Evolutionary conservation across 1,140 invertebrate genomes (phyloP), one percentile per base, ranked within the genome.

Genomic region (Bradynema listronoti): DNA sequence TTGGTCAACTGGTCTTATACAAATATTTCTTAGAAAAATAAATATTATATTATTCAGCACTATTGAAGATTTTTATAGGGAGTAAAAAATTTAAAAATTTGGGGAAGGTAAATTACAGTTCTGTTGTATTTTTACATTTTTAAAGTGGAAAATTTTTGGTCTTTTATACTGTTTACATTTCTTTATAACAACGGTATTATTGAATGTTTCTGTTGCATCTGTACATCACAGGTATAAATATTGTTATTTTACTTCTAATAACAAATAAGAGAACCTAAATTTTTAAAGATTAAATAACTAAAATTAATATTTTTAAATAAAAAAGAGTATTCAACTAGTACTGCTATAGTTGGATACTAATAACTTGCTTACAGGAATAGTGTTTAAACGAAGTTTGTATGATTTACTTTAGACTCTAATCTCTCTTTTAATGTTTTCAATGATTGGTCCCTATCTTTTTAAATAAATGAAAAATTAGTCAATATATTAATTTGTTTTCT

Each of bases 141-240:
- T 57, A 49, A 7, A 36, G 51, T 14, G 51, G 16, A 39, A 34
- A 27, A 43, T 33, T 69, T 32, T 46, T 69, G 16, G 36, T 54
- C n/a, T 27, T 68, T 5, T 69, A 69, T 47, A 25, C 69, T n/a
- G 29, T 69, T 19, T 71, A 72, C 57, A 53, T 14, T 39, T 70
- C 6, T 24, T 65, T 5, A 69, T 69, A 45, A 69, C 69, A 69
- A 69, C 47, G 67, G 67, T 19, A 61, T 72, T 16, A 45, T 56
- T 14, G 67, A 69, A 53, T 69, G 67, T 36, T 69, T 69, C 63
- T 39, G 56, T 69, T 19, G 65, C 67, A 16, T 54, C 63, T 32
- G 41, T 41, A 22, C 42, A 14, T 11, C 29, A 14, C 41, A 66
- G 25, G 66, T 68, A 3, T 36, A 19, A 29, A 6, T 41, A 42